Evolutionary conservation across 92 coral and sea anemone genomes (phyloP), one percentile per base, ranked within the genome.

Genomic region (Scolanthus callimorphus): DNA sequence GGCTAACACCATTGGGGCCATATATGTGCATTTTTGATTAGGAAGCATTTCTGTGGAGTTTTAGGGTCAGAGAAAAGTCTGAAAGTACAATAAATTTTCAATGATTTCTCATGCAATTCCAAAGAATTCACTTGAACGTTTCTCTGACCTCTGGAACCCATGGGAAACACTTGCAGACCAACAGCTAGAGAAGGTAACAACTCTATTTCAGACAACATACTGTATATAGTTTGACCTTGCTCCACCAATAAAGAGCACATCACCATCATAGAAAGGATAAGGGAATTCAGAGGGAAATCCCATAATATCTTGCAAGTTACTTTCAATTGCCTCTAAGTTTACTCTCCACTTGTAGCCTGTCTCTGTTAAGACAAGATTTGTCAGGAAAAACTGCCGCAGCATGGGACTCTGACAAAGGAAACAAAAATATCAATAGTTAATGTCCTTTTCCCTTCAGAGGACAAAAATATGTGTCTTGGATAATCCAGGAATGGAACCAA

Each of bases 181-280:
- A n/a, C n/a, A n/a, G n/a, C n/a, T 34, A 34, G 15, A 34, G 9
- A 34, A 34, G 15, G 43, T 15, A 34, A 34, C 43, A 34, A 44
- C 11, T 9, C 11, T 3, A 61, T 28, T 4, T 1, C n/a, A 44
- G 23, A 17, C 11, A 19, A 65, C 97, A 78, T 63, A 91, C 97
- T 72, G 83, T 17, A 91, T 62, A 60, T 79, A 72, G 19, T 86
- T 82, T 28, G 97, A 91, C 52, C 65, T 76, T 46, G 73, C 95
- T 66, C 97, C 97, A 31, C 91, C 97, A 66, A 91, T 66, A 70
- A 91, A 91, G 9, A 91, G 67, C 3, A 84, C 55, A 66, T 72
- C 75, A 54, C 96, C 89, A 19, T 54, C 38, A 58, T 57, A 91
- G 20, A 59, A 65, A 11, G 62, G 57, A 19, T 67, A 71, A 0